Base-by-base conservation (phyloP, 2,797 vertebrate genomes). In the Spondyliosoma cantharus region DNA sequence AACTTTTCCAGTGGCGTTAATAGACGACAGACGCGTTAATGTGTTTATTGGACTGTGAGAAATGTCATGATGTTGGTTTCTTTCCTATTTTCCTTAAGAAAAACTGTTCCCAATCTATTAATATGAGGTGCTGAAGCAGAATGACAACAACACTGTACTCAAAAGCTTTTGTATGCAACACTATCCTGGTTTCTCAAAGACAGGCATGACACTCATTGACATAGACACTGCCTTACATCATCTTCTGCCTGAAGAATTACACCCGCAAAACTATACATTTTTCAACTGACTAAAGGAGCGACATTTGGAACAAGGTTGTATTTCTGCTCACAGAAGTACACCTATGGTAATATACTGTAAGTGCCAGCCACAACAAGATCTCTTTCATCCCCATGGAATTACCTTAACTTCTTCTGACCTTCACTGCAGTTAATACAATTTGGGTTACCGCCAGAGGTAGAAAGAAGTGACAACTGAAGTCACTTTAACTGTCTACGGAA, bases 371-470 rank as follows among this genome's bases (percentile, higher is more conserved):
- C 50, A 64, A 57, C 22, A 71, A 52, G 56, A 57, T 56, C 27
- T 73, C 42, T 70, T 29, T 8, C 58, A 6, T 20, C 45, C 24
- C 32, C 29, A 16, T 50, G 9, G 59, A 75, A 16, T 60, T 61
- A 58, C 7, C 42, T 62, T 46, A 53, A 53, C 22, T 57, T 54
- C 61, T 56, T 29, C 71, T 20, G 22, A 68, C 43, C 19, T 27
- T 27, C 29, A 43, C 42, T 76, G 68, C 56, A 61, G 56, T 49
- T 49, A 60, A 65, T 29, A 29, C 15, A 48, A 37, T 74, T 74
- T 56, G 12, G 37, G 12, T 59, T 46, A 49, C 9, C 19, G 63
- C 15, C 22, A 32, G 4, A 63, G 25, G 19, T 46, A 22, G 3
- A 29, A 43, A 52, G 17, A 71, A 66, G 25, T 66, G n/a, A 67